Evolutionary conservation across 1,140 invertebrate genomes (phyloP), one percentile per base, ranked within the genome.

Genomic region (Idris sp.): DNA sequence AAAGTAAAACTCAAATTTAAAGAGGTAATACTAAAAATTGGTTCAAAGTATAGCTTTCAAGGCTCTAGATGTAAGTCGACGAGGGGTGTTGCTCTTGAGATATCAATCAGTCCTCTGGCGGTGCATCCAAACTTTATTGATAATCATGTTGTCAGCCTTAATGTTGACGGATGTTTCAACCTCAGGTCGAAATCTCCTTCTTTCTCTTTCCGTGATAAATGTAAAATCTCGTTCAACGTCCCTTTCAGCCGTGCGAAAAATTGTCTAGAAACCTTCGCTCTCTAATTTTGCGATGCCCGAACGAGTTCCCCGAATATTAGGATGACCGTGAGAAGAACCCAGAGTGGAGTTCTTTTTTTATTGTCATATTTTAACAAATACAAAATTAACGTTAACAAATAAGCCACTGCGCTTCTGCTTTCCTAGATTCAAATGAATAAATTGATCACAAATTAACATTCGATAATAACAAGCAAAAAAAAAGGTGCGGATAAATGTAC

Each of bases 121-220:
- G 5, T 41, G 58, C 49, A 15, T 26, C 48, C 18, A 19, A 44
- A 59, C 31, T 59, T 69, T 71, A 71, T 71, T 71, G 67, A 71
- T 71, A 71, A 71, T 62, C 41, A 62, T 56, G 67, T 48, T 54
- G 67, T 71, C 67, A 56, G 41, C 2, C 25, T 71, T 71, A 48
- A 72, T 36, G 43, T 58, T 64, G 68, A 72, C 68, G 58, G 26
- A 72, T 73, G 59, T 58, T 49, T 8, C 13, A 28, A 30, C 9
- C 26, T 6, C 30, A 2, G 31, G 31, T 7, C 14, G 6, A 30
- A 13, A 22, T 13, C 26, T 51, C 35, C 62, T 56, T 54, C 38
- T 28, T 53, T 48, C 46, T 56, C 59, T 35, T 11, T 38, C 19
- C 14, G 56, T 74, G 71, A 67, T 61, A 62, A 67, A 74, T 74